Evolutionary conservation across 2,888 invertebrate genomes (phyloP).

Genomic region (Harmothoe impar): DNA sequence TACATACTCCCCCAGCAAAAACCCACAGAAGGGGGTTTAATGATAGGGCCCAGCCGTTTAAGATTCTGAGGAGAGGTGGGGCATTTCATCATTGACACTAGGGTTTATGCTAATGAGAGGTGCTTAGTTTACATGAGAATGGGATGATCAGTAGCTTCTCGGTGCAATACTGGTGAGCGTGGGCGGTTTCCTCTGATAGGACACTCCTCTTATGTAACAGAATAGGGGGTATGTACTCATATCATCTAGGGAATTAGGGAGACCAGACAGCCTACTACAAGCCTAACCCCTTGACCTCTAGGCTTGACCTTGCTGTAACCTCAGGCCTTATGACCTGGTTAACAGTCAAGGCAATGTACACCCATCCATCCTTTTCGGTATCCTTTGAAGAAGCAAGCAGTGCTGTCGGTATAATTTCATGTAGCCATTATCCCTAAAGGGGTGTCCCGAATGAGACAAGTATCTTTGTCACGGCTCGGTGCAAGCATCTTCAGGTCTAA

Average conservation of each 20-base stretch:
- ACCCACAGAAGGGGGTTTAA: neutral
- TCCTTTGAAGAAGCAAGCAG: no score
- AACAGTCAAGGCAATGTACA: no score
- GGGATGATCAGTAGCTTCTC: neutral
- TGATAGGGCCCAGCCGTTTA: constrained; percentile 12
- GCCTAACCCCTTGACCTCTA: constrained; percentile 18
- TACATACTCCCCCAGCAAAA: neutral
- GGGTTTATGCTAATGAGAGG: neutral
- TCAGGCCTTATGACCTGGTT: neutral
- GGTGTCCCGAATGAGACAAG: no score
- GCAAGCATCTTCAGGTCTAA: no score
- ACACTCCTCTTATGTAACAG: neutral
- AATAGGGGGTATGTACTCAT: no score
- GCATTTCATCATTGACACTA: constrained; percentile 11
- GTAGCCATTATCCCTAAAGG: no score
- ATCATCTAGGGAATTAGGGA: no score
- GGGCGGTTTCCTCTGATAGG: neutral
- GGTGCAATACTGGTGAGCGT: neutral
- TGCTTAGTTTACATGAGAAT: neutral
- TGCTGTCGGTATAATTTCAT: no score
- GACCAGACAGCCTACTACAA: neutral
- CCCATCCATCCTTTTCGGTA: no score
- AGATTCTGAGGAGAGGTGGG: neutral
- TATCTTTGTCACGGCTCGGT: no score
- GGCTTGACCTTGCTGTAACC: constrained; percentile 3